Evolutionary conservation across 2,888 invertebrate species (phyloP), one percentile per base, ranked within the genome.

Genomic region (Hypsopygia costalis): DNA sequence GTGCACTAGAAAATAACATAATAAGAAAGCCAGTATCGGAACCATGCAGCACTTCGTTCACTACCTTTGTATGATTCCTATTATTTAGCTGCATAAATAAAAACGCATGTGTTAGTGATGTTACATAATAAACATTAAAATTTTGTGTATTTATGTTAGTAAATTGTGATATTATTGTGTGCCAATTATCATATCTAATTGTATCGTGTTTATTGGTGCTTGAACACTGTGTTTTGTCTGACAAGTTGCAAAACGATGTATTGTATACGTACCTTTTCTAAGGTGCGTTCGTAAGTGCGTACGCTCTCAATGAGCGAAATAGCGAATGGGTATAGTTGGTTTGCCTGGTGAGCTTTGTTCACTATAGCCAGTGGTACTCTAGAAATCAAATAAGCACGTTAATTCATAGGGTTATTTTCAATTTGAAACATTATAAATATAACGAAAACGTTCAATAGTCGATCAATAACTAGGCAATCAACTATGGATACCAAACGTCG

Each of bases 311-410:
- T 98, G 50, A 99, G 91, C 0, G 98, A 99, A 63, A 99, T 99
- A 10, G 99, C 99, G 88, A 97, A 99, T 0, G 99, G 99, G 78
- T 99, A 99, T 8, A 98, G 93, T 74, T 98, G 98, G 80, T 98
- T 98, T 0, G 98, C 98, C 77, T 98, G 98, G 82, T 99, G 99
- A 3, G 99, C 99, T 78, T 98, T 99, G 87, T 99, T 99, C 21
- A 99, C 98, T 53, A 99, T 99, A 0, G 98, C 97, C 62, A 99
- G 82, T 1, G 99, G 99, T 25, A 99, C 98, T 55, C 99, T 94
- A 57, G 52, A 36, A 43, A 29, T 11, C 4, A 16, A n/a, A n/a
- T n/a, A n/a, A n/a, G n/a, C n/a, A n/a, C n/a, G n/a, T n/a, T n/a
- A n/a, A n/a, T n/a, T n/a, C n/a, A n/a, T n/a, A n/a, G n/a, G n/a